phyloP scores from a whole-genome alignment of 2,113 vertebrate species.

The Sander vitreus region DNA sequence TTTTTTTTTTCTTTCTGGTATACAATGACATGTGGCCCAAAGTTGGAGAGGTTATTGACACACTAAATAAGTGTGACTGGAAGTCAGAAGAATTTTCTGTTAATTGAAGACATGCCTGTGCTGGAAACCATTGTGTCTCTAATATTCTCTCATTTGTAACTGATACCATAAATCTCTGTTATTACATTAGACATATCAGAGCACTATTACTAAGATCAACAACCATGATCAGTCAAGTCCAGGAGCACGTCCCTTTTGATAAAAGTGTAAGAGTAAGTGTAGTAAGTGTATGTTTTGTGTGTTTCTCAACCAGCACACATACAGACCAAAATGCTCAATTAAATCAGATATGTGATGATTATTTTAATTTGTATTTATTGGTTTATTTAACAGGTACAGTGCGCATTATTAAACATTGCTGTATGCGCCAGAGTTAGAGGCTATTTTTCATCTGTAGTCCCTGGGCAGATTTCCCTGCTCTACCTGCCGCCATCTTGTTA shows the following conservation, averaged over 20 bases:
- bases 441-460: too few relatives aligned
- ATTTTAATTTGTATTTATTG: neutral
- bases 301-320: neutral
- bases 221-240: neutral
- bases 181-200: neutral
- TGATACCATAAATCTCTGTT: neutral
- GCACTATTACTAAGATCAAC: too few relatives aligned
- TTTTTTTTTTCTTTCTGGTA: neutral
- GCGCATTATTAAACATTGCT: neutral
- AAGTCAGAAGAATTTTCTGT: slow-evolving; percentile 26
- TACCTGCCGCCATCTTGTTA: neutral
- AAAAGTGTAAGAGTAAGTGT: neutral
- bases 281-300: neutral
- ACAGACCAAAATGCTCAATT: neutral
- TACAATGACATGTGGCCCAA: neutral
- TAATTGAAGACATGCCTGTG: slow-evolving; percentile 2
- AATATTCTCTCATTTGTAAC: neutral
- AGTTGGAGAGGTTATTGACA: slow-evolving; percentile 20
- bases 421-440: neutral
- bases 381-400: neutral
- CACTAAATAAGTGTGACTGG: slow-evolving; percentile 5
- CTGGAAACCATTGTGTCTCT: neutral
- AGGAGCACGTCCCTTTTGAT: neutral
- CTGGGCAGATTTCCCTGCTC: neutral
- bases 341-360: neutral